These are phyloP conservation scores for Mirza zaza DNA, from an alignment of 2,113 vertebrate genomes.

Conservation along the genomic window DNA sequence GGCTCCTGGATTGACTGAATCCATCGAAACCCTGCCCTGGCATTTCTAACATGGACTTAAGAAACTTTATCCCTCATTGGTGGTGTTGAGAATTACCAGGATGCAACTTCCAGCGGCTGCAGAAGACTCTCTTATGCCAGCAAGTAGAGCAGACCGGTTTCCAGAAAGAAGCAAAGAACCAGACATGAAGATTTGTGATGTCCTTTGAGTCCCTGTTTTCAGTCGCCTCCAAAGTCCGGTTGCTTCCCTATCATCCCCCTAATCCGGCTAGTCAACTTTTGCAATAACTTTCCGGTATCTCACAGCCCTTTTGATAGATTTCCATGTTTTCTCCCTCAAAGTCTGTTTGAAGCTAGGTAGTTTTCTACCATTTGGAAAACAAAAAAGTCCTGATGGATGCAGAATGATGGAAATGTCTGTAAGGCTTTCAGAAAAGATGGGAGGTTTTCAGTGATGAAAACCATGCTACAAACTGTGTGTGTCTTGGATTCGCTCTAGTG, in stretches of 20 bases:
- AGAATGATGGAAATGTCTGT: neutral
- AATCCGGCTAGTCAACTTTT: neutral
- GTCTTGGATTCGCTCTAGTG: neutral
- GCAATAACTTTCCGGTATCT: neutral
- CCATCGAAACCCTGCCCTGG: neutral
- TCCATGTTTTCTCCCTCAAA: neutral
- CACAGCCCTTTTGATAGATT: neutral
- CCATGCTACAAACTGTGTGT: neutral
- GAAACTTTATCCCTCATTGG: neutral
- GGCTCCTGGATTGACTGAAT: neutral
- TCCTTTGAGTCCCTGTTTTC: neutral
- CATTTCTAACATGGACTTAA: neutral
- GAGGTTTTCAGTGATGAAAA: too few species aligned
- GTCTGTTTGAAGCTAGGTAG: neutral
- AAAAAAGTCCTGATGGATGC: rapidly evolving
- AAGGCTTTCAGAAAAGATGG: neutral
- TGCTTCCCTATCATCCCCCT: too few species aligned
- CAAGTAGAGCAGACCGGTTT: neutral
- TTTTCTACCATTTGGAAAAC: neutral
- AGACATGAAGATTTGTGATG: neutral
- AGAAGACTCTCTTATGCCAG: rapidly evolving
- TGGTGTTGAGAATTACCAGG: neutral
- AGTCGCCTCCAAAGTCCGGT: neutral
- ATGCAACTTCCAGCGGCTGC: too few species aligned
- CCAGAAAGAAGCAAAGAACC: neutral